Percentiles rank a stretch among this genome's conserved stretches.
Conservation (phyloP, 2,113 vertebrate genomes). For the Menura novaehollandiae region DNA sequence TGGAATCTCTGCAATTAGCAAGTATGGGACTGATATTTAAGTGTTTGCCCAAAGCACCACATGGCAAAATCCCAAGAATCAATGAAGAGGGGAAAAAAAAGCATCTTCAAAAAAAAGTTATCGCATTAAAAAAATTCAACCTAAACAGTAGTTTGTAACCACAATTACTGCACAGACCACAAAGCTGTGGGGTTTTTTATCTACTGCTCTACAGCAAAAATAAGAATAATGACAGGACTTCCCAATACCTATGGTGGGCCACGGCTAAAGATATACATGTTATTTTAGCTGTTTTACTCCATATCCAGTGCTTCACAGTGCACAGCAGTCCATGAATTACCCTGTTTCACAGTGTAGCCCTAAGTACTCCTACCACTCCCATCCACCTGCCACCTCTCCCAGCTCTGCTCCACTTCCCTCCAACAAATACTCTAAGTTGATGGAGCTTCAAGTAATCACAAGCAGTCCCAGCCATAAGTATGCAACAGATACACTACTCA, state of each 20-base stretch:
- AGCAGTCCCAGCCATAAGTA: background rate
- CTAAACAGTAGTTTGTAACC: background rate
- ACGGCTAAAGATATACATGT: accelerated
- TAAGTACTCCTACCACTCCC: background rate
- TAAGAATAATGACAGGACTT: background rate
- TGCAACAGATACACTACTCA: background rate
- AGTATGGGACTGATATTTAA: background rate
- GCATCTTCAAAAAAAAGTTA: background rate
- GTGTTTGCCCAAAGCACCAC: background rate
- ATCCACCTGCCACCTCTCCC: background rate
- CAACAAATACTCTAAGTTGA: background rate
- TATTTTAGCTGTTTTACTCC: background rate
- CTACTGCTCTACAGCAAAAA: background rate
- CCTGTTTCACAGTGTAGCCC: background rate
- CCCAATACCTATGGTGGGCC: background rate
- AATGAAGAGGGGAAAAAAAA: background rate
- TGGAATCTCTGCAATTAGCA: background rate
- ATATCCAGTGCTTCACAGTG: background rate
- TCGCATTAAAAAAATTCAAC: background rate
- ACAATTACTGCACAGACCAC: background rate
- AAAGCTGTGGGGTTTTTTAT: background rate
- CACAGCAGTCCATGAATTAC: background rate
- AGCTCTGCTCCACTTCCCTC: background rate
- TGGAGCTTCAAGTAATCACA: background rate
- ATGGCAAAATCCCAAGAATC: background rate